These are phyloP conservation scores for Altica lythri DNA, from an alignment of 2,888 invertebrate genomes.

Conservation along the genomic window DNA sequence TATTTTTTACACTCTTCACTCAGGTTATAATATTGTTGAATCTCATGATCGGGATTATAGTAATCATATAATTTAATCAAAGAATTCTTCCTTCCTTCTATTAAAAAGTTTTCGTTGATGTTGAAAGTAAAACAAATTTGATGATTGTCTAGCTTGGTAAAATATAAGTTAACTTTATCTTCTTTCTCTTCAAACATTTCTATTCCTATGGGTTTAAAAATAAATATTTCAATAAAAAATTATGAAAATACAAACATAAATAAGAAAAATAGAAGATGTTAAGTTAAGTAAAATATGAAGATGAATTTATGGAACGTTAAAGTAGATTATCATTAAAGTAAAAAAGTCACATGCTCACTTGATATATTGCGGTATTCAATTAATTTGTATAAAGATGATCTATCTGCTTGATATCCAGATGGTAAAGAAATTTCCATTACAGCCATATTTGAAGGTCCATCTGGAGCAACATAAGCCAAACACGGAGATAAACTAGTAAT, in stretches of 20 bases:
- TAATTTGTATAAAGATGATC: slow-evolving; percentile 62
- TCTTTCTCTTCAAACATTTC: slow-evolving; percentile 61
- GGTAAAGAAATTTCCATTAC: slow-evolving; percentile 67
- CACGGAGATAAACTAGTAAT: slow-evolving; percentile 56
- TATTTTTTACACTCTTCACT: slow-evolving; percentile 36
- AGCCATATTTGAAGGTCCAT: slow-evolving; percentile 65
- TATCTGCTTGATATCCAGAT: slow-evolving; percentile 67
- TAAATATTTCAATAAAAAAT: too few relatives aligned
- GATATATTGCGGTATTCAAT: slow-evolving; percentile 51
- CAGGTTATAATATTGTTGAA: slow-evolving; percentile 45
- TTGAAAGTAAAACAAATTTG: slow-evolving; percentile 59
- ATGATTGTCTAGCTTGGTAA: slow-evolving; percentile 59
- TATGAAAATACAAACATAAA: too few relatives aligned
- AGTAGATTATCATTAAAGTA: too few relatives aligned
- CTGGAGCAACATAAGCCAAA: slow-evolving; percentile 52
- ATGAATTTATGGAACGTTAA: too few relatives aligned
- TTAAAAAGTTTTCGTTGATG: slow-evolving; percentile 57
- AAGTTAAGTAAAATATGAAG: too few relatives aligned
- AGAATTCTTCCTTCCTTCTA: slow-evolving; percentile 61
- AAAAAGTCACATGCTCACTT: too few relatives aligned
- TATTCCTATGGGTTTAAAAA: too few relatives aligned
- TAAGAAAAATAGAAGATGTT: too few relatives aligned
- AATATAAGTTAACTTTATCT: slow-evolving; percentile 60
- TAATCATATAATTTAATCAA: slow-evolving; percentile 67
- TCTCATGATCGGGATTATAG: slow-evolving; percentile 62